Evolutionary conservation across 2,797 vertebrate genomes (phyloP), one percentile per base, ranked within the genome.

Genomic region (Pseudochirops corinnae): DNA sequence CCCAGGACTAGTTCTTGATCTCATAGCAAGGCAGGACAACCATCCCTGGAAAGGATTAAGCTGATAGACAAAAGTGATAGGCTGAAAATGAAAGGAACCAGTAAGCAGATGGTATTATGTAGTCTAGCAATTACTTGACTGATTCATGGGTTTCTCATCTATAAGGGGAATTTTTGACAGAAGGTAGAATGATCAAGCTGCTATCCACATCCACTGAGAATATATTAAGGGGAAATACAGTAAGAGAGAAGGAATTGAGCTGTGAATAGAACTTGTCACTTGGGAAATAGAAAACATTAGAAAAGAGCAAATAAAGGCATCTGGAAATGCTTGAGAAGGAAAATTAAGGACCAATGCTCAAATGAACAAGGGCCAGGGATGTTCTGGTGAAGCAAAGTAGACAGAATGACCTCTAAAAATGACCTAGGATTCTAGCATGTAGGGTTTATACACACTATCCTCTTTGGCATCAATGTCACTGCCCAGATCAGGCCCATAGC

Each of bases 201-300:
- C 14, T 39, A 55, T 62, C 94, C 31, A 31, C 52, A 50, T 57
- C 74, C 91, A 90, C 53, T 91, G 93, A 56, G 10, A 55, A 91
- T 93, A 46, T 0, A 6, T 33, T 56, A 31, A 9, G 50, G 92
- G 90, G 52, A 82, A 56, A 5, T 82, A n/a, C 55, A 31, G 6
- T 18, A 55, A 53, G 56, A 62, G 91, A 60, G 14, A 92, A 74
- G 56, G 26, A 60, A 55, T 31, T 16, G 46, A 91, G 52, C 52
- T 91, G 13, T 28, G 16, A 13, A 33, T 60, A 94, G 58, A 93
- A 39, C 24, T 90, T 60, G n/a, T 56, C 55, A 12, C 21, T 39
- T 93, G 29, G 50, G 58, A 46, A 24, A 55, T 28, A 28, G 91
- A 97, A 90, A 56, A 90, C 39, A 93, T 46, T 91, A 24, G 57